phyloP scores from a whole-genome alignment of 2,888 invertebrate genomes.

The Dynastes tityus region DNA sequence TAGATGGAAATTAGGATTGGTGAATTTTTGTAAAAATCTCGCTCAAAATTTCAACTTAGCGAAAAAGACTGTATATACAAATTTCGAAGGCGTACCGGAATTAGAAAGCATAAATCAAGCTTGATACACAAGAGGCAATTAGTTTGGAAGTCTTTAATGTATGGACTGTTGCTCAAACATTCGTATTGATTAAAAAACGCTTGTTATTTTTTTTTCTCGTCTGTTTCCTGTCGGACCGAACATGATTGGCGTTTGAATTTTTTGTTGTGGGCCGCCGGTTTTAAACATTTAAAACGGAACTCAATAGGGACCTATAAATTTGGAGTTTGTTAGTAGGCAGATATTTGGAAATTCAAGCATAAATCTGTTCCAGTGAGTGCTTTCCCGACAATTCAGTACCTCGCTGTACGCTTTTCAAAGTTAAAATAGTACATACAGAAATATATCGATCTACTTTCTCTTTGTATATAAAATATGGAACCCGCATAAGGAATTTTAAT shows the following conservation, averaged over 20 bases:
- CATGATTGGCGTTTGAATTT: slow-evolving; percentile 49
- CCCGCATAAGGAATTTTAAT: not conserved
- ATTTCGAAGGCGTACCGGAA: not conserved
- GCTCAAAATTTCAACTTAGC: too few relatives aligned
- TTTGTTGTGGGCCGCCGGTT: slow-evolving; percentile 50
- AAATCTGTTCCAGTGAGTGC: slow-evolving; percentile 64
- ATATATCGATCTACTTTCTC: too few relatives aligned
- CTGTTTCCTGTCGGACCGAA: not conserved
- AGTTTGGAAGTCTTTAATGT: slow-evolving; percentile 14
- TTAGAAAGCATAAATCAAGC: slow-evolving; percentile 30
- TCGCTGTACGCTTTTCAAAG: slow-evolving; percentile 55
- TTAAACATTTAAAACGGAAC: slow-evolving; percentile 56
- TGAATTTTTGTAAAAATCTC: too few relatives aligned
- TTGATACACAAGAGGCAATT: slow-evolving; percentile 29
- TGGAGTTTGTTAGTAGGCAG: slow-evolving; percentile 66
- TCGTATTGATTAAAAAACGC: slow-evolving; percentile 31
- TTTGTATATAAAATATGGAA: not conserved
- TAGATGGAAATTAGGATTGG: too few relatives aligned
- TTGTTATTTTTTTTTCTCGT: slow-evolving; percentile 8
- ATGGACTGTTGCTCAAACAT: slow-evolving; percentile 11
- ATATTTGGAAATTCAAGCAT: slow-evolving; percentile 65
- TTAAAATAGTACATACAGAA: not conserved
- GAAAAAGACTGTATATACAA: not conserved
- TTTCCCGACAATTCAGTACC: slow-evolving; percentile 59
- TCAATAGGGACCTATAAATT: slow-evolving; percentile 64